Evolutionary conservation across 2,113 vertebrate genomes (phyloP).

Genomic region (Choloepus hoffmanni): DNA sequence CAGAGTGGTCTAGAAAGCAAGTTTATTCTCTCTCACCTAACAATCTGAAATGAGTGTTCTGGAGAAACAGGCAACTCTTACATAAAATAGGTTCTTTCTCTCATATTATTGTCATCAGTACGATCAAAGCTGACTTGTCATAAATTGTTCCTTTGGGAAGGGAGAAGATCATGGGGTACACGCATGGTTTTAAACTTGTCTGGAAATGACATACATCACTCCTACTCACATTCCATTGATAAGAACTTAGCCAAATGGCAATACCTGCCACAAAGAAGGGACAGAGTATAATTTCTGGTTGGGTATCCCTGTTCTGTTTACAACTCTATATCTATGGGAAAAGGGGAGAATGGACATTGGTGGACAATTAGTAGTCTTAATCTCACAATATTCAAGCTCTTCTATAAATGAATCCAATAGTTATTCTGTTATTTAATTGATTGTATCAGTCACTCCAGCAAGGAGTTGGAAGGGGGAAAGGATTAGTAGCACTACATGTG

Average conservation of each 20-base stretch:
- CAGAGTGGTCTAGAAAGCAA: not conserved
- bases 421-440: not conserved
- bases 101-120: not conserved
- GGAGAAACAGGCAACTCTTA: not conserved
- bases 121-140: not conserved
- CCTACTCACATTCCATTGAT: not conserved
- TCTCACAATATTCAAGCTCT: not conserved
- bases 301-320: no score
- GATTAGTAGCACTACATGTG: no score
- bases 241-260: not conserved
- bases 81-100: not conserved
- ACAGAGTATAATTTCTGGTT: not conserved
- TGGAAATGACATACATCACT: not conserved
- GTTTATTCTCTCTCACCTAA: not conserved
- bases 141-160: not conserved
- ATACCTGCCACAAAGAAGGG: not conserved
- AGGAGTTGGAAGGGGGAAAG: not conserved
- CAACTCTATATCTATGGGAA: not conserved
- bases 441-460: not conserved
- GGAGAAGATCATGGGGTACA: not conserved
- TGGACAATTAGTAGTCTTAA: not conserved
- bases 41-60: not conserved
- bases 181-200: not conserved
- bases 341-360: not conserved
- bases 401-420: not conserved